These are phyloP conservation scores for Platalea minor DNA, from an alignment of 2,797 vertebrate species.

Conservation along the genomic window DNA sequence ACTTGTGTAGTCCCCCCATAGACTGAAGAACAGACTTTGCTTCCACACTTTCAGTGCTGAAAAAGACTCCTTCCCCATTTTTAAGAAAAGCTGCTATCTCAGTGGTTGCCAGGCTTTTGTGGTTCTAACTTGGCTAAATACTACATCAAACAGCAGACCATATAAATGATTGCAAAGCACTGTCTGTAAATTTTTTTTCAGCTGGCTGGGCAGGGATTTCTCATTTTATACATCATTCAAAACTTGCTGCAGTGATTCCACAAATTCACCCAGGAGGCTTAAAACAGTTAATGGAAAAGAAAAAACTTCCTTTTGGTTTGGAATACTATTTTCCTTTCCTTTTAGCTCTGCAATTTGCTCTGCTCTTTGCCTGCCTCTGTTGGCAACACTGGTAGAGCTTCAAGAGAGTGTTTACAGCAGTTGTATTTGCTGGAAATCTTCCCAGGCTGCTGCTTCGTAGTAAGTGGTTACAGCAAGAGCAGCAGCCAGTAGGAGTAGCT, in stretches of 20 bases:
- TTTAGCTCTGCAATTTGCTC: neutral
- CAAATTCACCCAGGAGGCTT: neutral
- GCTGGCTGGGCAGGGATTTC: slow-evolving; percentile 3
- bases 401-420: neutral
- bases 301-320: neutral
- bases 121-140: neutral
- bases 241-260: neutral
- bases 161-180: neutral
- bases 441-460: neutral
- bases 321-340: neutral
- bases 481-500: neutral
- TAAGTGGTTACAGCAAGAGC: neutral
- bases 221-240: slow-evolving; percentile 17
- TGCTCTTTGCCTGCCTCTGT: neutral
- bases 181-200: neutral
- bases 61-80: neutral
- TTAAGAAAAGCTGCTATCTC: neutral
- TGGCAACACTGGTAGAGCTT: neutral
- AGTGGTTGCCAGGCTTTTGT: neutral
- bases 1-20: neutral
- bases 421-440: neutral
- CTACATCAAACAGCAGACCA: neutral
- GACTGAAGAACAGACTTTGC: neutral
- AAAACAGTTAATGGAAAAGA: neutral
- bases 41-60: neutral